These are phyloP conservation scores for Oryzias celebensis DNA, from an alignment of 2,113 vertebrate genomes.

Conservation along the genomic window DNA sequence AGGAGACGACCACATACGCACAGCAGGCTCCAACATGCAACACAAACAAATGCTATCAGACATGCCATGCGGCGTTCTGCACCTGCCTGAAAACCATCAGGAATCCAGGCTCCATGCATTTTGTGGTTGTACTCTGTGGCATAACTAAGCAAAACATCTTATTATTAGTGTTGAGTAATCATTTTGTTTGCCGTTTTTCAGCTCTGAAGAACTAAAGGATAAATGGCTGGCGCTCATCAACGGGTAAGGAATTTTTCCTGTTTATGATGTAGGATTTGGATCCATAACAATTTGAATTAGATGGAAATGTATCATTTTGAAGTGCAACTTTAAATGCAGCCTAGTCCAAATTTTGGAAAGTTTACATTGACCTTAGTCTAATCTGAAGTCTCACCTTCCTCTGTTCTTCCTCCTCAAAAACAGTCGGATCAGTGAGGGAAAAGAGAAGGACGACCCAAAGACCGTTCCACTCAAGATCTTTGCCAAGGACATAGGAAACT, in stretches of 20 bases:
- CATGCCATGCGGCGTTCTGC: conserved; percentile 1
- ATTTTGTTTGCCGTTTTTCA: conserved; percentile 50
- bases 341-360: too few species aligned
- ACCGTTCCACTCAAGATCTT: conserved; percentile 92
- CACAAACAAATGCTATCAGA: background rate
- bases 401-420: conserved; percentile 39
- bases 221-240: conserved; percentile 88
- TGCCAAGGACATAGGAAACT: conserved; percentile 89
- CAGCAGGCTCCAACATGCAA: conserved; percentile 18
- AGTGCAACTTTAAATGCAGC: too few species aligned
- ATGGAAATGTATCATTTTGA: too few species aligned
- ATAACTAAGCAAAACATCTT: conserved; percentile 19
- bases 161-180: conserved; percentile 15
- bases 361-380: too few species aligned
- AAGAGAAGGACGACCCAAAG: conserved; percentile 90
- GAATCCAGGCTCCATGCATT: conserved; percentile 30
- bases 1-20: background rate
- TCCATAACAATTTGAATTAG: too few species aligned
- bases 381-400: background rate
- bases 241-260: conserved; percentile 69
- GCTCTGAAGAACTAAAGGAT: conserved; percentile 89
- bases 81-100: conserved; percentile 1
- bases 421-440: conserved; percentile 90
- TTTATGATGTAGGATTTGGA: background rate
- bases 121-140: conserved; percentile 20